Evolutionary conservation across 2,113 vertebrate genomes (phyloP), one percentile per base, ranked within the genome.

Genomic region (Balaeniceps rex): DNA sequence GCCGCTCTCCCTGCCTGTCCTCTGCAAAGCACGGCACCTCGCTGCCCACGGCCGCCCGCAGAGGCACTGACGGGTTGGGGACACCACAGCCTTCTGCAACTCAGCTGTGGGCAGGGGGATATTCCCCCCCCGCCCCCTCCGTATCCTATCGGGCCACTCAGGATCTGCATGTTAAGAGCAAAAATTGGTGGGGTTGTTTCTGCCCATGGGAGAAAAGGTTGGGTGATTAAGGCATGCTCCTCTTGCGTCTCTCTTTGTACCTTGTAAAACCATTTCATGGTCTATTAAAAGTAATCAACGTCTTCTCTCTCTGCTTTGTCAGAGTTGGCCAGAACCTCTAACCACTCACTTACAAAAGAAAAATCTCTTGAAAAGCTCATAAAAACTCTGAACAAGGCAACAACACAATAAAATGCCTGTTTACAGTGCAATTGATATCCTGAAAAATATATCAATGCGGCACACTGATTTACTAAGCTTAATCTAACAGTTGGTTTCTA

Each of bases 91-190:
- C 33, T 19, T 14, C 80, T 33, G 65, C 51, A 47, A 0, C 36
- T 23, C 68, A 9, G 0, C 9, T 5, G 54, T 4, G 60, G 46
- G 28, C 49, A 61, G 29, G 9, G 60, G 22, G 2, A 28, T 17
- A 17, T 7, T 6, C 24, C 13, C 7, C 7, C 15, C 14, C 7
- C 24, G 12, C 13, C 7, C 7, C 15, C 14, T 6, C 24, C 2
- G 0, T 5, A 24, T 6, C 65, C 17, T 2, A 7, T 2, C 0
- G 0, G 34, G 28, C 10, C 38, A 23, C 13, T 8, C 29, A 21
- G 63, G 46, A 31, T 42, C 47, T 80, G 36, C 10, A 1, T 4
- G 6, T 19, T 36, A 25, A 46, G 11, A 60, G 24, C n/a, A 80
- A 86, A 89, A 36, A 40, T 0, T 40, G 28, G 13, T 36, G 25